Base-by-base conservation (phyloP, 2,113 vertebrate genomes). In the Carassius auratus region DNA sequence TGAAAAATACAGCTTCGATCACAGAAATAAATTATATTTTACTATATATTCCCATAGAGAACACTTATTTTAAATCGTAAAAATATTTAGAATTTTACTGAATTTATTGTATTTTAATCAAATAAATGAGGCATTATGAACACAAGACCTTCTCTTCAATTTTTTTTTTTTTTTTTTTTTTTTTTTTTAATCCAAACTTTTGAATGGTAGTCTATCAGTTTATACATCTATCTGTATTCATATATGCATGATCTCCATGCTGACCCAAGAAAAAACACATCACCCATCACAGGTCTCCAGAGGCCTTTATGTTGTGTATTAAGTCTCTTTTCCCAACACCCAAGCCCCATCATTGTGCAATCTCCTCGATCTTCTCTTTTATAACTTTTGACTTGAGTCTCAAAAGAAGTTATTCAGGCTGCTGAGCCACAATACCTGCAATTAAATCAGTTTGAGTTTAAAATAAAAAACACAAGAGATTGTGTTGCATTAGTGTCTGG, bases 231-330 rank as follows among this genome's bases (percentile, higher is more conserved):
- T 59, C 57, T n/a, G 7, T 59, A 59, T 59, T 3, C 21, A 61
- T 61, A n/a, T n/a, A 61, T 42, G 80, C 84, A 89, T 88, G 86
- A 86, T 82, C 80, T 79, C 81, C 85, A 85, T 86, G 88, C 87
- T 86, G 57, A 59, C 33, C 64, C 59, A 38, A 59, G 79, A 15
- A 30, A 15, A 26, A 86, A 85, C 87, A 5, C 48, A 55, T 66
- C 76, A 85, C 21, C 80, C 86, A 83, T 48, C 52, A 19, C n/a
- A 76, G 23, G 81, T 61, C 85, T 45, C 83, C 80, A 55, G 80
- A 77, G 61, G 62, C 61, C 76, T 84, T 88, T 90, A 87, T 91
- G 61, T 57, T 12, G 3, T 1, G 14, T 85, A n/a, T 64, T 62
- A 61, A 86, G 85, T 62, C 62, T 48, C 81, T 59, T 87, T 66